Evolutionary conservation across 1,140 invertebrate species (phyloP), one percentile per base, ranked within the genome.

Genomic region (Phthorimaea operculella): DNA sequence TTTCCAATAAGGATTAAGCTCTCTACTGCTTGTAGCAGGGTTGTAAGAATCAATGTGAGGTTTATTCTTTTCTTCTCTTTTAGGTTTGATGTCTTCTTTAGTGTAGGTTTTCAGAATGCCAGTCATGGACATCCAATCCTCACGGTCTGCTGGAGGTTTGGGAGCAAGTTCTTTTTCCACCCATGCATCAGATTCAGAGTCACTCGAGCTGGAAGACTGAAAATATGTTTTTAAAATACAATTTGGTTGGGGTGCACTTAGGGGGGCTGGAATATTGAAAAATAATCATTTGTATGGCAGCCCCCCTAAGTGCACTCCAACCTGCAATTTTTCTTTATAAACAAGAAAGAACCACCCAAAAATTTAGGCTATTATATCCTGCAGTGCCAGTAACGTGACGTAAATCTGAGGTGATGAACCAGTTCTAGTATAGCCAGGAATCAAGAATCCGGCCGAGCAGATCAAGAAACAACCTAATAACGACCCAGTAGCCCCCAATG

Each of bases 1-100:
- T 87, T 94, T 96, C 94, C 95, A 97, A 77, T 96, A 94, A 1
- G 95, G 96, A 88, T 98, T 98, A 48, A 97, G 83, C 86, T 98
- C 96, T 68, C 89, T 87, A 2, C 71, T 76, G 71, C 91, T 92
- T 60, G 91, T 91, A 2, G 91, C 90, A 39, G 92, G 91, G 88
- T 94, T 87, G 65, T 91, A 90, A 12, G 87, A 85, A 59, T 89
- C 87, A 51, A 87, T 87, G 60, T 87, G 76, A 64, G 86, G 82
- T 64, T 89, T 88, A 34, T 87, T 67, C 54, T 87, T 84, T 64
- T 74, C 67, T 58, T 83, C 86, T 45, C 72, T 66, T 51, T 85
- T 80, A 49, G 72, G 77, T 63, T 75, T 87, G 54, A 74, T 70
- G 48, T 88, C 85, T 9, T 80, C 68, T 58, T 79, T 83, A 21